A percentile compares a stretch with the other conserved stretches of the same genome.
These are phyloP conservation scores for Popillia japonica DNA, from an alignment of 1,140 invertebrate species.

Conservation along the genomic window DNA sequence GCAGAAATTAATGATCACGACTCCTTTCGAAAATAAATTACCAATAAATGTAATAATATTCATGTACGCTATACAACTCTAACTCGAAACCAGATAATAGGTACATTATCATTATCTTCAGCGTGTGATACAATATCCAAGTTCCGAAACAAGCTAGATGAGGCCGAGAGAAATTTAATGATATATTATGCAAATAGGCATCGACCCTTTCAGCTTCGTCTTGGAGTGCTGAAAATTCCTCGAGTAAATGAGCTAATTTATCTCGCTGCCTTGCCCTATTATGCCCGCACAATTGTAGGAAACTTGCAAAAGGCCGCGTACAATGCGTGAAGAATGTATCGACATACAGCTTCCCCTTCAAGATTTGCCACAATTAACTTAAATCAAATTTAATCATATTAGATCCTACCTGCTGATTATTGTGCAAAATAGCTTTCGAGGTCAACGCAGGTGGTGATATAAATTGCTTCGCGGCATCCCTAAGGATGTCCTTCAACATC, in stretches of 20 bases:
- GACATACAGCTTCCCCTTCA: conserved; percentile 82
- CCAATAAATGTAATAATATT: conserved; percentile 97
- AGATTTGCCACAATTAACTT: conserved; percentile 36
- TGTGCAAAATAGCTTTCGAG: conserved; percentile 51
- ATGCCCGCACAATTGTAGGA: conserved; percentile 93
- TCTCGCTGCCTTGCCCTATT: conserved; percentile 94
- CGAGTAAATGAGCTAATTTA: conserved; percentile 87
- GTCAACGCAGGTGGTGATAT: conserved; percentile 87
- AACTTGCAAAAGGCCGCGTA: conserved; percentile 83
- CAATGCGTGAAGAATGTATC: conserved; percentile 90
- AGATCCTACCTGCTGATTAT: conserved; percentile 50
- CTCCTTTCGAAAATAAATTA: too few species aligned
- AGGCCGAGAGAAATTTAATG: conserved; percentile 71
- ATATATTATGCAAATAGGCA: conserved; percentile 78
- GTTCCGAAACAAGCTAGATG: conserved; percentile 92
- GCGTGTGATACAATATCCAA: conserved; percentile 96
- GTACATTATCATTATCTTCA: conserved; percentile 95
- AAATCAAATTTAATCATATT: not conserved
- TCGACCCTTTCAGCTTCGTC: conserved; percentile 96
- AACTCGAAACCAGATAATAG: conserved; percentile 93
- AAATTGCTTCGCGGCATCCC: conserved; percentile 85
- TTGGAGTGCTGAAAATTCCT: conserved; percentile 91
- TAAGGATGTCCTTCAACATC: conserved; percentile 80
- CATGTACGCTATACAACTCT: conserved; percentile 94
- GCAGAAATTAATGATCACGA: too few species aligned